A percentile compares a stretch with the other conserved stretches of the same genome.
These are phyloP conservation scores for Xenops minutus DNA, from an alignment of 2,797 vertebrate genomes.

Conservation along the genomic window DNA sequence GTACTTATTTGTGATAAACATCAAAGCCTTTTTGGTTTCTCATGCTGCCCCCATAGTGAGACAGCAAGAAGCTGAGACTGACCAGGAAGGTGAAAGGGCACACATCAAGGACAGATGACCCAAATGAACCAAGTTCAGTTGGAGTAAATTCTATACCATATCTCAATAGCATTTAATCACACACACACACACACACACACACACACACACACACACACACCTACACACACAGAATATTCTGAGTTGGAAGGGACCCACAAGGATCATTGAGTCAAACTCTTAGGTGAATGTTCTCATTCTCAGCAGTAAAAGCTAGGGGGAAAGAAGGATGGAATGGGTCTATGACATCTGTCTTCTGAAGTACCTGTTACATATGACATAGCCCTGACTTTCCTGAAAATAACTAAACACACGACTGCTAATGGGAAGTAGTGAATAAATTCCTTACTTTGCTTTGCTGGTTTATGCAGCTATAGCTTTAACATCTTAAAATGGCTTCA, in stretches of 20 bases:
- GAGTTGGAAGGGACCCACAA: background rate
- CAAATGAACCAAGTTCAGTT: fast-evolving
- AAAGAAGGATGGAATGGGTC: background rate
- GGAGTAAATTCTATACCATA: background rate
- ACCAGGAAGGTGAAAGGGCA: fast-evolving
- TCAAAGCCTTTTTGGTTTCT: background rate
- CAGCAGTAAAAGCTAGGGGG: background rate
- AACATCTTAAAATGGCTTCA: background rate
- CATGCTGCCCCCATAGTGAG: background rate
- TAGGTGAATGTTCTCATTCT: background rate
- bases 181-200: too few species aligned
- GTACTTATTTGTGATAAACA: background rate
- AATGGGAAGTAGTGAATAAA: background rate
- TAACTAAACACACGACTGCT: background rate
- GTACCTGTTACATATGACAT: background rate
- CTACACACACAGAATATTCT: background rate
- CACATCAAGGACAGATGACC: background rate
- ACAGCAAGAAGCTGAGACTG: background rate
- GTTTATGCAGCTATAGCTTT: background rate
- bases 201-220: too few species aligned
- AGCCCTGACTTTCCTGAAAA: background rate
- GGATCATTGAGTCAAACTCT: fast-evolving
- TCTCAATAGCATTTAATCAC: background rate
- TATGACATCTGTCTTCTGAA: background rate
- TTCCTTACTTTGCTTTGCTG: background rate